Base-by-base conservation (phyloP, 2,113 vertebrate species). In the Esox niger region DNA sequence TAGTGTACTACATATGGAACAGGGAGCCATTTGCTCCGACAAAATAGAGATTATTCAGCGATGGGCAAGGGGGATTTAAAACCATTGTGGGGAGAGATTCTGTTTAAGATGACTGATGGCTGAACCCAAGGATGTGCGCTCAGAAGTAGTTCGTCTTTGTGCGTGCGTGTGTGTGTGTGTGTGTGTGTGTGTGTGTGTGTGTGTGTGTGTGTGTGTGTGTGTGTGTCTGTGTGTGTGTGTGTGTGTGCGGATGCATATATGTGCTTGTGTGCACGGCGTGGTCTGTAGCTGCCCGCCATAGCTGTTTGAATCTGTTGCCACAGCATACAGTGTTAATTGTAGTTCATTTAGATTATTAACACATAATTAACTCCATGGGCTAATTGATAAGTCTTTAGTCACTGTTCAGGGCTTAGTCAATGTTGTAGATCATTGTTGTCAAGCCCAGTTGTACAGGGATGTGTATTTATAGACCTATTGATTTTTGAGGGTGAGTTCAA, bases 301-400 rank as follows among this genome's bases (percentile, higher is more conserved):
- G 1, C 21, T 47, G 57, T 59, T 59, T 43, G 43, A n/a, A n/a
- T n/a, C 82, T 0, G 1, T 25, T 15, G 10, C 61, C 4, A 6
- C 62, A 17, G 31, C n/a, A n/a, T n/a, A n/a, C n/a, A n/a, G n/a
- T n/a, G n/a, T n/a, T 74, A 74, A 77, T 74, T 81, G 47, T 17
- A 47, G 64, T 64, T 69, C 1, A 43, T 43, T 43, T 43, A 43
- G 13, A 43, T 43, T 43, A 4, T 43, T 15, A 15, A 15, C 38
- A 43, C 38, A 15, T 15, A 43, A 43, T 43, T 17, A 43, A 5
- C 38, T 43, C 17, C 3, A 2, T 43, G 38, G 13, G 38, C 17
- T 43, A 77, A 81, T 74, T 78, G 52, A 66, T n/a, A 71, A 68
- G 60, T 63, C 69, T 55, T 70, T 74, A 71, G 69, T 58, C 54